Evolutionary conservation across 2,888 invertebrate genomes (phyloP).

Genomic region (Brassicogethes aeneus): DNA sequence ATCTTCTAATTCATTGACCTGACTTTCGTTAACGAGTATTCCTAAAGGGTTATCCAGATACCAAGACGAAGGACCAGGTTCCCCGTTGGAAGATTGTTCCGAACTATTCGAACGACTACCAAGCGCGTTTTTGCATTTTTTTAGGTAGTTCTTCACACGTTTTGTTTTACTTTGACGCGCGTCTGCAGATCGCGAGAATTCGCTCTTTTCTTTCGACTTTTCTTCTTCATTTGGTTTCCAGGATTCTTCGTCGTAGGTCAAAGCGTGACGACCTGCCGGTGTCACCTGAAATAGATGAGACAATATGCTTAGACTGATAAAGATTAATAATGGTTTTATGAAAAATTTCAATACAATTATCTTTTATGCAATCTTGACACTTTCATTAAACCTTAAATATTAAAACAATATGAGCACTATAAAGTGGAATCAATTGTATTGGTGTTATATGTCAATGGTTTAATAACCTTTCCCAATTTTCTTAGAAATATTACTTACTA

Average conservation of each 20-base stretch:
- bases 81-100: slow-evolving; percentile 12
- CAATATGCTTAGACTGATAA: no score
- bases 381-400: no score
- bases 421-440: no score
- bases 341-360: no score
- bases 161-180: slow-evolving; percentile 45
- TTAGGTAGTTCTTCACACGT: slow-evolving; percentile 46
- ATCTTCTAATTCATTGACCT: slow-evolving; percentile 31
- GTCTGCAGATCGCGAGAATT: slow-evolving; percentile 36
- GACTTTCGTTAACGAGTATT: slow-evolving; percentile 26
- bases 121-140: slow-evolving; percentile 45
- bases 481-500: no score
- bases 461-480: no score
- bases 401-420: no score
- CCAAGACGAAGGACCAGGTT: slow-evolving; percentile 26
- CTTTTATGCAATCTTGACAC: no score
- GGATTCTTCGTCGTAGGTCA: slow-evolving; percentile 38
- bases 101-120: slow-evolving; percentile 21
- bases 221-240: slow-evolving; percentile 36
- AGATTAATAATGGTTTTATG: no score
- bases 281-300: slow-evolving; percentile 38
- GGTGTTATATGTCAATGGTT: no score
- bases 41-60: slow-evolving; percentile 27
- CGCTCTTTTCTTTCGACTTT: slow-evolving; percentile 19
- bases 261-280: slow-evolving; percentile 34